A percentile compares a stretch with the other conserved stretches of the same genome.
These are phyloP conservation scores for Drosophila helvetica DNA, from an alignment of 2,888 invertebrate genomes.

Conservation along the genomic window DNA sequence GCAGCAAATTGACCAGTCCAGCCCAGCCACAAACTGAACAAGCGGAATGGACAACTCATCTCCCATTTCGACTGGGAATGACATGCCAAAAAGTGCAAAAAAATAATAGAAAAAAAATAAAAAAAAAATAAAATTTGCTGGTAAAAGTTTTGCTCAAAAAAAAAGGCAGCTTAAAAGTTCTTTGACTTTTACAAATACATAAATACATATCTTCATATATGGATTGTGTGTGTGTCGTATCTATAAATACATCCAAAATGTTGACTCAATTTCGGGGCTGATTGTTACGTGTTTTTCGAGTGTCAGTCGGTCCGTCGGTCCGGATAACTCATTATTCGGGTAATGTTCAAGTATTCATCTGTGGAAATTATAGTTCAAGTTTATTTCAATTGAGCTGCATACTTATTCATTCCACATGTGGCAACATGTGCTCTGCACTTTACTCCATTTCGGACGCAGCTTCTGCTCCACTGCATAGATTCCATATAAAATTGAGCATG, in stretches of 20 bases:
- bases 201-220: not conserved
- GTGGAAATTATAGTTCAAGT: constrained; percentile 2
- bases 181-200: constrained; percentile 54
- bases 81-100: constrained; percentile 60
- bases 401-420: not conserved
- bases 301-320: not conserved
- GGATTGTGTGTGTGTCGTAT: not conserved
- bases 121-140: constrained; percentile 29
- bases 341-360: not conserved
- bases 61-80: constrained; percentile 60
- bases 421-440: not conserved
- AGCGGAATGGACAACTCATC: constrained; percentile 56
- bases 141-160: constrained; percentile 59
- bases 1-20: constrained; percentile 60
- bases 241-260: constrained; percentile 1
- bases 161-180: constrained; percentile 70
- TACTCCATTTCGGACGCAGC: not conserved
- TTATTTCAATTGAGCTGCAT: constrained; percentile 6
- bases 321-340: not conserved
- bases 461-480: constrained; percentile 6
- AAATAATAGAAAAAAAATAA: constrained; percentile 22
- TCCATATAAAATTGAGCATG: constrained; percentile 24
- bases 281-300: not conserved
- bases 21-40: constrained; percentile 41
- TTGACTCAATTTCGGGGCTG: not conserved